Evolutionary conservation across 2,113 vertebrate species (phyloP), one percentile per base, ranked within the genome.

Genomic region (Protobothrops flavoviridis): DNA sequence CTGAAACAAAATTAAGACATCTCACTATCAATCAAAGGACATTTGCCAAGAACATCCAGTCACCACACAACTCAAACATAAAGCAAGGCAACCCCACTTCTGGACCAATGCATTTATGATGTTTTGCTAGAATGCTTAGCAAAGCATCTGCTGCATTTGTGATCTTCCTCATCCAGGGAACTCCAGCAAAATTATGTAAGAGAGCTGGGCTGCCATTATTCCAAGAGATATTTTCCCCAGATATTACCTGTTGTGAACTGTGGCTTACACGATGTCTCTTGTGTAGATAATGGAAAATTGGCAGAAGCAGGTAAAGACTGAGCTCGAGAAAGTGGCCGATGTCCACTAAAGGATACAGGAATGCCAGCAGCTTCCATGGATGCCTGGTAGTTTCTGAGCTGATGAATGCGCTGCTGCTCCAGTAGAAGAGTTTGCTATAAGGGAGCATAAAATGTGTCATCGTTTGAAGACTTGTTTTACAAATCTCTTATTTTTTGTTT

Each of bases 401-500:
- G 99, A 96, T 99, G 99, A 93, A 99, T 99, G 55, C 99, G 97
- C 95, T 99, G 99, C 97, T 99, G 99, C 95, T 99, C 99, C 95
- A 99, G 96, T 26, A 99, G 97, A 59, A 99, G 96, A 21, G 99
- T 98, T 98, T 99, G 99, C 99, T 99, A 98, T 52, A 92, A 91
- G 85, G 50, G 59, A 20, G 50, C 0, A 85, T 39, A 0, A 91
- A 90, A 61, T 4, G 8, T 10, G 48, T 21, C 57, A 87, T 53
- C 21, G 15, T 15, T 29, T 29, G 45, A 91, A 26, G 10, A 7
- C 0, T 87, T 90, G 10, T 0, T 87, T 90, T 11, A 33, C n/a
- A 21, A 93, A 86, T 53, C 12, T 10, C 90, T 1, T 48, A 64
- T 50, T 50, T 1, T 1, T 88, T 5, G 15, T 90, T 88, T 48